These are phyloP conservation scores for Callipepla californica DNA, from an alignment of 2,113 vertebrate species.

Conservation along the genomic window DNA sequence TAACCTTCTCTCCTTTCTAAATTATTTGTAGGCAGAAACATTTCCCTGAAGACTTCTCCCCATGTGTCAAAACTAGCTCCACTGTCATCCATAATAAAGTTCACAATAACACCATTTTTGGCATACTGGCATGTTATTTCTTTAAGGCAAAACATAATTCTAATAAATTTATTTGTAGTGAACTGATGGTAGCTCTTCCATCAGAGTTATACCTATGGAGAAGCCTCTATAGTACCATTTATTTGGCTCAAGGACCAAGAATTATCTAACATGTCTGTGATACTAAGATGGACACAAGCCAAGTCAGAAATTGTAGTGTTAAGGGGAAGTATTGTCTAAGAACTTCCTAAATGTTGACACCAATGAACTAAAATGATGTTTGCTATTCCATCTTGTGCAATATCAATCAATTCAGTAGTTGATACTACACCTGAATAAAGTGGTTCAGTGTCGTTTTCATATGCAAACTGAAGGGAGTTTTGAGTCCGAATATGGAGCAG, in stretches of 20 bases:
- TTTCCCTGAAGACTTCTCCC: not conserved
- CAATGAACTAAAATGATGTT: not conserved
- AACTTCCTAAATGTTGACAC: not conserved
- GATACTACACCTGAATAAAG: not conserved
- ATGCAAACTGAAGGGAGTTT: not conserved
- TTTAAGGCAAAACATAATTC: not conserved
- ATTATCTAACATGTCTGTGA: not conserved
- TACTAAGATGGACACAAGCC: rapidly evolving
- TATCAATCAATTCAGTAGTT: not conserved
- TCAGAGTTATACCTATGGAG: not conserved
- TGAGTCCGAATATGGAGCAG: not conserved
- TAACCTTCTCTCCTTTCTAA: not conserved
- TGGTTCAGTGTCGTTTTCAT: not conserved
- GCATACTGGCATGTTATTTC: not conserved
- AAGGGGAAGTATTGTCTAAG: not conserved
- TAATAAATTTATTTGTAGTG: not conserved
- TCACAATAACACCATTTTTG: not conserved
- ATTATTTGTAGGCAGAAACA: not conserved
- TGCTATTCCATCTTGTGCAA: not conserved
- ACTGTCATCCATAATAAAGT: not conserved
- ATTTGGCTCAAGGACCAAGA: not conserved
- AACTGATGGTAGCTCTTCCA: not conserved
- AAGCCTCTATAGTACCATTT: not conserved
- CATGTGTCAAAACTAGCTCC: not conserved
- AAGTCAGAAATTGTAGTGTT: not conserved